Evolutionary conservation across 2,113 vertebrate genomes (phyloP).

Genomic region (Xyliphius kryptos): DNA sequence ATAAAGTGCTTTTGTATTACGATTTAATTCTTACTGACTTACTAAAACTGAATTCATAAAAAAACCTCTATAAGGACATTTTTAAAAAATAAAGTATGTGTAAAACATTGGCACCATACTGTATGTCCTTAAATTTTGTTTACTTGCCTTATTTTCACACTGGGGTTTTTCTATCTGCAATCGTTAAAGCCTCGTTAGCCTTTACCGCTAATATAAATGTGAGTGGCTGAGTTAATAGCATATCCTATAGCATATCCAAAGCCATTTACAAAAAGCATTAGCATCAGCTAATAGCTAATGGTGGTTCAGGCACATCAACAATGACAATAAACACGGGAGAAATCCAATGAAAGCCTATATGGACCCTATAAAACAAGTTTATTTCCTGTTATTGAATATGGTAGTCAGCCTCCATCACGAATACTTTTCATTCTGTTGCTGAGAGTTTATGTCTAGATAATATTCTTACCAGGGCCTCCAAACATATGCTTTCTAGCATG

Average conservation of each 20-base stretch:
- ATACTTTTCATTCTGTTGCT: slow-evolving; percentile 1
- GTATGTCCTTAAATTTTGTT: not conserved
- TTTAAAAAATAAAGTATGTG: too few species aligned
- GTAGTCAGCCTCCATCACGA: not conserved
- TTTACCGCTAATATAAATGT: slow-evolving; percentile 9
- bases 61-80: too few species aligned
- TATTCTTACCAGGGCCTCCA: not conserved
- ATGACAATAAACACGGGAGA: slow-evolving; percentile 10
- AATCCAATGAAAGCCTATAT: not conserved
- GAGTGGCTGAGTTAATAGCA: not conserved
- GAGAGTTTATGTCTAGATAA: too few species aligned
- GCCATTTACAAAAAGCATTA: slow-evolving; percentile 7
- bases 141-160: not conserved
- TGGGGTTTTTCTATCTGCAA: not conserved
- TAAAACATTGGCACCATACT: too few species aligned
- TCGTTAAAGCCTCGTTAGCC: slow-evolving; percentile 12
- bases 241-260: slow-evolving; percentile 5
- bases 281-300: slow-evolving; percentile 14
- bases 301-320: slow-evolving; percentile 3
- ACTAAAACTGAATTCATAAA: too few species aligned
- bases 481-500: too few species aligned
- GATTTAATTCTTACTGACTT: too few species aligned
- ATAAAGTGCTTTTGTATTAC: too few species aligned
- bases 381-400: not conserved
- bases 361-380: not conserved